Conservation (phyloP, 1,140 invertebrate genomes). For the Magallana angulata region DNA sequence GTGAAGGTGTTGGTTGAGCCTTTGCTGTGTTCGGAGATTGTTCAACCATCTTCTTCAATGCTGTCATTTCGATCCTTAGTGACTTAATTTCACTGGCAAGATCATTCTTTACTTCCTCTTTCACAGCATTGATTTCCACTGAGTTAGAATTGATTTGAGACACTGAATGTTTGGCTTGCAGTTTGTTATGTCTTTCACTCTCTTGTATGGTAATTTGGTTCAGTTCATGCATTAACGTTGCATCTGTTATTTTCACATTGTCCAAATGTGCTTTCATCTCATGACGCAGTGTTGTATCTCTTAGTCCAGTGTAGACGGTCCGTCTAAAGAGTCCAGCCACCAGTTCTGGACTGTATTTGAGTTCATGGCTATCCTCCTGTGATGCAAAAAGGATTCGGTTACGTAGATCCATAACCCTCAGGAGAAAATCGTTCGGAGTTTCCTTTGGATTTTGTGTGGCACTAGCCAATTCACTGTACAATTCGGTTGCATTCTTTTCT, state of each 20-base stretch:
- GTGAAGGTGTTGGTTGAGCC: not conserved
- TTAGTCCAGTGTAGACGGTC: conserved; percentile 4
- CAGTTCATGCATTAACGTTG: not conserved
- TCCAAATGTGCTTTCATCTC: conserved; percentile 10
- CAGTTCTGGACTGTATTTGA: not conserved
- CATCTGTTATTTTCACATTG: not conserved
- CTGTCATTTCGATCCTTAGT: not conserved
- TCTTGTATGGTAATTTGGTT: conserved; percentile 1
- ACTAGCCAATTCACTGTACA: conserved; percentile 29
- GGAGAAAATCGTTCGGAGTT: conserved; percentile 6
- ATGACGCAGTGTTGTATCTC: not conserved
- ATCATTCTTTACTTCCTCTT: not conserved
- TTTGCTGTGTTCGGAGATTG: not conserved
- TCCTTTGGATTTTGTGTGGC: conserved; percentile 16
- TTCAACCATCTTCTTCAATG: not conserved
- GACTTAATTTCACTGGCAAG: not conserved
- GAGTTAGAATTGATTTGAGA: no score
- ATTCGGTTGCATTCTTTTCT: conserved; percentile 33
- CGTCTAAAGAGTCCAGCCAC: conserved; percentile 1
- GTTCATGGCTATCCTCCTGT: conserved; percentile 3
- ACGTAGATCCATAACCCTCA: conserved; percentile 16
- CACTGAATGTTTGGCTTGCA: not conserved
- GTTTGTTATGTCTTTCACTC: conserved; percentile 2
- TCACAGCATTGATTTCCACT: not conserved
- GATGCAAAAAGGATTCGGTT: conserved; percentile 33